These are phyloP conservation scores for Epizoanthus rinbou DNA, from an alignment of 92 coral and sea anemone genomes.

Conservation along the genomic window DNA sequence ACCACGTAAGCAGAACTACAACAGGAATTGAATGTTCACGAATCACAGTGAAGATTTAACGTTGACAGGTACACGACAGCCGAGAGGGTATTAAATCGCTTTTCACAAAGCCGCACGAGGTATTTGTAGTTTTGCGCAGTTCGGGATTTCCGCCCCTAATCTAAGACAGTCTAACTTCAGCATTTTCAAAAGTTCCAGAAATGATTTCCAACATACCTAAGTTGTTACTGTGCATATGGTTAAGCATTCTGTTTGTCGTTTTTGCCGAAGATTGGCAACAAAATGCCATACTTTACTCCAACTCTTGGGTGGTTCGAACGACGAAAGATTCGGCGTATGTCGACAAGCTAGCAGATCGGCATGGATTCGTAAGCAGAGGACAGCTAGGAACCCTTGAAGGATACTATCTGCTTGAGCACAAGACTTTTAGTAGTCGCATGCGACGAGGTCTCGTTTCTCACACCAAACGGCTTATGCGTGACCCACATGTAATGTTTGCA, in stretches of 20 bases:
- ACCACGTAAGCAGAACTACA: too few species aligned
- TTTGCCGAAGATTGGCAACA: neutral
- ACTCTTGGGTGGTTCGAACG: slow-evolving; percentile 90
- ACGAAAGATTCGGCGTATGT: slow-evolving; percentile 83
- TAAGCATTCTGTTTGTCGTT: neutral
- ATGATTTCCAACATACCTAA: slow-evolving; percentile 1
- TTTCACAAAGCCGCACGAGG: too few species aligned
- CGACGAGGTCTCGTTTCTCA: slow-evolving; percentile 70
- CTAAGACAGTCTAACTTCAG: too few species aligned
- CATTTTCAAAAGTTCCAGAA: neutral
- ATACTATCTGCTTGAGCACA: slow-evolving; percentile 78
- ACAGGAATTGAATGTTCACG: too few species aligned
- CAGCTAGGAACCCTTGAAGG: slow-evolving; percentile 77
- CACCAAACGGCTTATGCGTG: slow-evolving; percentile 67
- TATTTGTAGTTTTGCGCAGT: too few species aligned
- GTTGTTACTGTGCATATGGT: neutral
- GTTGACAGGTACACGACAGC: too few species aligned
- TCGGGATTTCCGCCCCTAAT: too few species aligned
- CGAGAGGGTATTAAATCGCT: too few species aligned
- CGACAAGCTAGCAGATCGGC: slow-evolving; percentile 74
- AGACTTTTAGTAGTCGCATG: slow-evolving; percentile 56
- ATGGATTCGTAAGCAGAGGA: slow-evolving; percentile 78
- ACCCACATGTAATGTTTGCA: slow-evolving; percentile 79
- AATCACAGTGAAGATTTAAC: too few species aligned
- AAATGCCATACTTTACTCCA: slow-evolving; percentile 58